Base-by-base conservation (phyloP, 2,888 invertebrate genomes). In the Acanthopleura granulata region DNA sequence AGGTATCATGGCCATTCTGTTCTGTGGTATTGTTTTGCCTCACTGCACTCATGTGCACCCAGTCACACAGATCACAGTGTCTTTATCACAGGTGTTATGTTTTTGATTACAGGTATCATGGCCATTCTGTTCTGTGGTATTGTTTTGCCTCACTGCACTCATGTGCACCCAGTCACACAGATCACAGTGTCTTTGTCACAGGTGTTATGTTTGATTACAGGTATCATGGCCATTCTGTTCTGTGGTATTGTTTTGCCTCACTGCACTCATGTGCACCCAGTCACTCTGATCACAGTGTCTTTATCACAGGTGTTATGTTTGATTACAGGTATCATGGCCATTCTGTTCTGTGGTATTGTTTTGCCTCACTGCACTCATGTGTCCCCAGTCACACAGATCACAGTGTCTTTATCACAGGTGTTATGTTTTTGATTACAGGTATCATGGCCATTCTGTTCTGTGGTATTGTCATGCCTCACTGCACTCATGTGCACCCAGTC, bases 171-270 rank as follows among this genome's bases (percentile, higher is more conserved):
- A 0, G 95, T 99, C 27, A 98, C 99, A 0, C 99, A 99, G 92
- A 98, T 99, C 73, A 99, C 99, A 4, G 98, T 99, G n/a, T n/a
- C n/a, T n/a, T n/a, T n/a, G n/a, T n/a, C n/a, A n/a, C n/a, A n/a
- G n/a, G n/a, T n/a, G n/a, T n/a, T n/a, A n/a, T n/a, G n/a, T n/a
- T n/a, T 40, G 40, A n/a, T 83, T 89, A 0, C 92, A 94, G 97
- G 99, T 78, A 99, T 99, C 77, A 99, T 99, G 99, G 98, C 99
- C 12, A 99, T 99, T 87, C 91, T 99, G 83, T 98, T 99, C 90
- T 98, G 98, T 92, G 99, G 99, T 12, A 97, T 99, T 88, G 98
- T 98, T 0, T 99, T 99, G 99, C 98, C 98, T 0, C 99, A 99
- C 91, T 99, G 99, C 91, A 99, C 99, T 18, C 99, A 99, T 92